Evolutionary conservation across 2,888 invertebrate species (phyloP), one percentile per base, ranked within the genome.

Genomic region (Tiliacea citrago): DNA sequence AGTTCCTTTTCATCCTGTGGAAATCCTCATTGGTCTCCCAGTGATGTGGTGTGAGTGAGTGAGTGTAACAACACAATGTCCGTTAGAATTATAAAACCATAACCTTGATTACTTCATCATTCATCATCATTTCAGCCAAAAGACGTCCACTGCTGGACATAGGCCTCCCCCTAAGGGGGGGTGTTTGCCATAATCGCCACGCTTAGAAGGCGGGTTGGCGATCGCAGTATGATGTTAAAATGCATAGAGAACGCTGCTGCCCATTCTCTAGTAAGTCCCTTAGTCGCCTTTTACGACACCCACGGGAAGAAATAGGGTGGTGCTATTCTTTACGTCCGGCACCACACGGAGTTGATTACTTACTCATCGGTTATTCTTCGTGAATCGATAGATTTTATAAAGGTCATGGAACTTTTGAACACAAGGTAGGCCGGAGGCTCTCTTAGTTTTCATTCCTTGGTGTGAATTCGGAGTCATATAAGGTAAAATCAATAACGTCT

Each of bases 401-500:
- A 42, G 75, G 49, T 58, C 49, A 45, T 35, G 13, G 35, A 78
- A 69, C 49, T 51, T 51, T 69, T 10, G 13, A 39, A 18, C 5
- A 53, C n/a, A 13, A 39, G 21, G 7, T n/a, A 71, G 21, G 24
- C 42, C 16, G 13, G 42, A 51, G 24, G 9, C 13, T 24, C 21
- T 57, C 51, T 58, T 58, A 9, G 71, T 79, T 77, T 62, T 35
- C 24, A 73, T 62, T 57, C 13, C 49, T 45, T 57, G 16, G 7
- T 55, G 62, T 55, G 47, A 39, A 45, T 12, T 55, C 39, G 21
- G 13, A 72, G 62, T 62, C 73, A 55, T 73, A n/a, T n/a, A n/a
- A 51, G 49, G 55, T 51, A 55, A 62, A 77, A 78, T 78, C 76
- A 81, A 81, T 81, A 78, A 82, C 18, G 82, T 81, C 82, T 78